These are phyloP conservation scores for Thumatha senex DNA, from an alignment of 2,888 invertebrate genomes.

Conservation along the genomic window DNA sequence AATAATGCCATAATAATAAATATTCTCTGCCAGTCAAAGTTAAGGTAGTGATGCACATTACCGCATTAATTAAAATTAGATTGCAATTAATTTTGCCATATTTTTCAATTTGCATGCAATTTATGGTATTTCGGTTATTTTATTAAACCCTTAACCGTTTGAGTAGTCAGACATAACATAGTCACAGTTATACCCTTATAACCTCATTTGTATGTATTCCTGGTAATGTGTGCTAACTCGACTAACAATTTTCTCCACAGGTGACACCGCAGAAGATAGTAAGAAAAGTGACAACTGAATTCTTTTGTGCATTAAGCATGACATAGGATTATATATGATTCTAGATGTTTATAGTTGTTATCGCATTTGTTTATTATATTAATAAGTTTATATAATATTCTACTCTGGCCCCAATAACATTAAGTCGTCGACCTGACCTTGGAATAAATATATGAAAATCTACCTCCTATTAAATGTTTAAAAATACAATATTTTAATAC, in stretches of 20 bases:
- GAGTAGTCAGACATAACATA: no score
- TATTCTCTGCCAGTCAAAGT: no score
- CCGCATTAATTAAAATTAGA: no score
- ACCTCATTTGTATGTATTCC: not conserved
- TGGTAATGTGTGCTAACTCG: conserved; percentile 22
- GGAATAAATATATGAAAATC: conserved; percentile 23
- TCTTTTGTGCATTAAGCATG: conserved; percentile 41
- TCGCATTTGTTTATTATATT: conserved; percentile 28
- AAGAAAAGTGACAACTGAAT: conserved; percentile 41
- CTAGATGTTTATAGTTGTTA: conserved; percentile 18
- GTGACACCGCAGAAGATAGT: conserved; percentile 29
- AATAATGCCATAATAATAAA: no score
- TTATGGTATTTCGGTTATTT: no score
- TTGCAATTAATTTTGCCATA: no score
- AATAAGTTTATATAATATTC: conserved; percentile 42
- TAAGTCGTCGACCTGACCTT: conserved; percentile 25
- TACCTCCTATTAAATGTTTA: conserved; percentile 42
- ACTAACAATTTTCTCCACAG: conserved; percentile 56
- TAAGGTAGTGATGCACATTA: no score
- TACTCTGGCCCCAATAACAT: conserved; percentile 50
- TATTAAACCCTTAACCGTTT: no score
- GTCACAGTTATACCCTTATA: not conserved
- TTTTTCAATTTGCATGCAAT: no score
- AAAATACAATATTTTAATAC: conserved; percentile 35
- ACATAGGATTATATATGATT: conserved; percentile 12